Percentiles rank a stretch among this genome's conserved stretches.
Conservation (phyloP, 2,113 vertebrate species). For the Dasypus novemcinctus region DNA sequence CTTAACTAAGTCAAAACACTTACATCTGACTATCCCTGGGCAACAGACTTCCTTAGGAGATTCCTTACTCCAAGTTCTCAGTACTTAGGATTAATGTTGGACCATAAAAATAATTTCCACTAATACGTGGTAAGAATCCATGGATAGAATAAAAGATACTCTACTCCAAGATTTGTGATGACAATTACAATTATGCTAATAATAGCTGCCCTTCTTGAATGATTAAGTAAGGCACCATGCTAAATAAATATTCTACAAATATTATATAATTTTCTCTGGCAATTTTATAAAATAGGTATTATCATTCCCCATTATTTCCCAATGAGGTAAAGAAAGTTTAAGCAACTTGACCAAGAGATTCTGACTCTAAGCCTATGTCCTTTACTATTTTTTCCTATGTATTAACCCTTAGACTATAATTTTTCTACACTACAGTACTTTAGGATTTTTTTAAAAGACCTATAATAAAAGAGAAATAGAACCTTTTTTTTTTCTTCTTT, state of each 20-base stretch:
- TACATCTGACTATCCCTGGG: not conserved
- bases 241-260: not conserved
- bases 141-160: not conserved
- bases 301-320: not conserved
- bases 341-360: not conserved
- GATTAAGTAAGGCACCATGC: not conserved
- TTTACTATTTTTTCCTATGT: not conserved
- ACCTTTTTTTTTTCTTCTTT: not conserved
- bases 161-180: not conserved
- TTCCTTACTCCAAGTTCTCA: not conserved
- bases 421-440: slow-evolving; percentile 25
- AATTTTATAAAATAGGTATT: not conserved
- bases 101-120: not conserved
- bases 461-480: not conserved
- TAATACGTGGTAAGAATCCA: not conserved
- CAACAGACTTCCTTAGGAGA: not conserved
- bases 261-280: not conserved
- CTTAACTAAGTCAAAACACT: not conserved
- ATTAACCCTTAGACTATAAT: not conserved
- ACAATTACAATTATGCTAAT: not conserved
- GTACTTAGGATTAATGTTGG: not conserved
- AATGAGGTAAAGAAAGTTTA: not conserved
- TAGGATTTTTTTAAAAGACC: slow-evolving; percentile 19
- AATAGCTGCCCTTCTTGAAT: not conserved
- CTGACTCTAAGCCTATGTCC: not conserved